A percentile compares a stretch with the other conserved stretches of the same genome.
These are phyloP conservation scores for Eufriesea mexicana DNA, from an alignment of 1,140 invertebrate species.

Conservation along the genomic window DNA sequence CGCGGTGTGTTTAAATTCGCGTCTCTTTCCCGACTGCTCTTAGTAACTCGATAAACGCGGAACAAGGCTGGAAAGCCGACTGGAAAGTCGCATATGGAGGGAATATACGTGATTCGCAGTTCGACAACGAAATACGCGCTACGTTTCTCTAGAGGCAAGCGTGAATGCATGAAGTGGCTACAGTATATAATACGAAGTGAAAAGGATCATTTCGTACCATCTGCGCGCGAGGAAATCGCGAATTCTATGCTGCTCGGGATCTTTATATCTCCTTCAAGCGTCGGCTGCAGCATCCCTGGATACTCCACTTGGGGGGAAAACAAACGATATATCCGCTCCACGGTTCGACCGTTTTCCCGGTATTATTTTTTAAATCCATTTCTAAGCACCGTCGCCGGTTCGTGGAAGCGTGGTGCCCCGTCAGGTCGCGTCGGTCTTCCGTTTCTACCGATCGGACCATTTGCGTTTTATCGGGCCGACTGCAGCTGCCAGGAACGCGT, in stretches of 20 bases:
- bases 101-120: neutral
- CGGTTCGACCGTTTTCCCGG: conserved; percentile 11
- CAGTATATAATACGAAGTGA: conserved; percentile 59
- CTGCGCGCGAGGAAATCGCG: conserved; percentile 60
- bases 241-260: conserved; percentile 59
- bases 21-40: too few relatives aligned
- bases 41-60: too few relatives aligned
- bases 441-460: conserved; percentile 3
- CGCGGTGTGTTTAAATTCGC: too few relatives aligned
- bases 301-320: conserved; percentile 53
- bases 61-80: neutral
- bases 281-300: conserved; percentile 54
- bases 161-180: conserved; percentile 34
- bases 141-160: conserved; percentile 7
- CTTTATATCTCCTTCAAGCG: conserved; percentile 67
- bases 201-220: conserved; percentile 63
- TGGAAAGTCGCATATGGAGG: neutral
- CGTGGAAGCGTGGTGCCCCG: neutral
- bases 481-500: conserved; percentile 6
- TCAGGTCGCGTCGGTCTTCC: neutral
- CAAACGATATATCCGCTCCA: conserved; percentile 57
- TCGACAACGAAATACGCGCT: conserved; percentile 52
- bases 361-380: conserved; percentile 58
- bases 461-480: conserved; percentile 47
- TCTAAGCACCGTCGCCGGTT: neutral